These are phyloP conservation scores for Hyla sarda DNA, from an alignment of 2,113 vertebrate species.

Conservation along the genomic window DNA sequence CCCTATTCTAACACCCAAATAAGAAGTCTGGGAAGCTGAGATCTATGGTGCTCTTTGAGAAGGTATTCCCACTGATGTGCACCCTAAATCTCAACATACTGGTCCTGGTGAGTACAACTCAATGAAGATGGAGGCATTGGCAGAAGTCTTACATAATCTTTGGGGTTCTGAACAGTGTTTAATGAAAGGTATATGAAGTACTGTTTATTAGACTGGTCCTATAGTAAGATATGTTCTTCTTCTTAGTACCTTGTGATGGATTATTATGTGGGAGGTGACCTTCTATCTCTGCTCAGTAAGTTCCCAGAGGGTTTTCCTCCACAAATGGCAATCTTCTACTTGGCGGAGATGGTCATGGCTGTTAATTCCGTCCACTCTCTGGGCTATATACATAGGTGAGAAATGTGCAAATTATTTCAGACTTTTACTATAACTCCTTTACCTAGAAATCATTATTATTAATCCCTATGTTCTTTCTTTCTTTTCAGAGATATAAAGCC, in stretches of 20 bases:
- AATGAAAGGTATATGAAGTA: not conserved
- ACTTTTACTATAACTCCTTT: not conserved
- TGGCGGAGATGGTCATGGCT: slow-evolving; percentile 87
- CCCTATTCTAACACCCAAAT: no score
- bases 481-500: slow-evolving; percentile 84
- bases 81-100: no score
- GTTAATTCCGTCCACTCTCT: slow-evolving; percentile 83
- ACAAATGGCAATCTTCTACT: slow-evolving; percentile 87
- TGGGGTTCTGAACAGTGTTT: no score
- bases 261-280: slow-evolving; percentile 87
- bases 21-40: not conserved
- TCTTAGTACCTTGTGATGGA: slow-evolving; percentile 87
- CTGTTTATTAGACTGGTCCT: no score
- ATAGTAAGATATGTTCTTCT: not conserved
- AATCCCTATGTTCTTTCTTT: not conserved
- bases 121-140: not conserved
- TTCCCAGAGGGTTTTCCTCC: slow-evolving; percentile 83
- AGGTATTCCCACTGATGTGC: no score
- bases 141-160: no score
- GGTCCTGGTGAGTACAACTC: no score
- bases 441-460: not conserved
- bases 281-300: slow-evolving; percentile 86
- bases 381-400: slow-evolving; percentile 83
- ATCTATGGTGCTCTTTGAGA: not conserved
- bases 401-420: not conserved